Base-by-base conservation (phyloP, 2,113 vertebrate species). In the Castor canadensis region DNA sequence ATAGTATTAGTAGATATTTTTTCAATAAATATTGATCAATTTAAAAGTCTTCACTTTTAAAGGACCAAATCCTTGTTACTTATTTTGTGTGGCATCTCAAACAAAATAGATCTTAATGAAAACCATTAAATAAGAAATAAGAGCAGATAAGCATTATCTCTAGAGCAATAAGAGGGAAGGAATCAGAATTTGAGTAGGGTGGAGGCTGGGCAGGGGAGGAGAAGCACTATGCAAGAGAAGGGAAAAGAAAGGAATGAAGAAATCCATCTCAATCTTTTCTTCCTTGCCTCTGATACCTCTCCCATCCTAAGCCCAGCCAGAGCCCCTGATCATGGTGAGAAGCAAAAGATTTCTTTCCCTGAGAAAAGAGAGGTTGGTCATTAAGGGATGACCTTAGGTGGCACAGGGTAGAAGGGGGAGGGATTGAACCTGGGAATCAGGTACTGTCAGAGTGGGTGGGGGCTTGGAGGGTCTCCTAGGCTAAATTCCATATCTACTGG, bases 41-140 rank as follows among this genome's bases (percentile, higher is more conserved):
- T n/a, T 87, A 87, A 93, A 90, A 56, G 32, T 20, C n/a, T 86
- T 52, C 47, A 47, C 47, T 73, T 86, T 81, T 80, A 71, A 90
- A 81, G 54, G 19, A 56, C 11, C 35, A 49, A 40, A 75, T 38
- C 13, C 91, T 83, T 88, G 11, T 60, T 62, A 30, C 6, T 84
- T 79, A 67, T 43, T 56, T 86, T 76, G 35, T 11, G 26, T 40
- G 43, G 20, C 26, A 69, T 64, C 83, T 76, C 66, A 89, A 76
- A 56, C 15, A 16, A 85, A 67, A 56, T 17, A 81, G 24, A 84
- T 71, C 40, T 58, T 76, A 67, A 86, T 40, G 30, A 83, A 60
- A 75, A 17, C 9, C 32, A 60, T 47, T 87, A 24, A 32, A 15
- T 72, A 77, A 72, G 54, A 83, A 32, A 15, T 72, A 77, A 72